Conservation (phyloP, 2,797 vertebrate genomes). For the Alcedo quadribrachys region DNA sequence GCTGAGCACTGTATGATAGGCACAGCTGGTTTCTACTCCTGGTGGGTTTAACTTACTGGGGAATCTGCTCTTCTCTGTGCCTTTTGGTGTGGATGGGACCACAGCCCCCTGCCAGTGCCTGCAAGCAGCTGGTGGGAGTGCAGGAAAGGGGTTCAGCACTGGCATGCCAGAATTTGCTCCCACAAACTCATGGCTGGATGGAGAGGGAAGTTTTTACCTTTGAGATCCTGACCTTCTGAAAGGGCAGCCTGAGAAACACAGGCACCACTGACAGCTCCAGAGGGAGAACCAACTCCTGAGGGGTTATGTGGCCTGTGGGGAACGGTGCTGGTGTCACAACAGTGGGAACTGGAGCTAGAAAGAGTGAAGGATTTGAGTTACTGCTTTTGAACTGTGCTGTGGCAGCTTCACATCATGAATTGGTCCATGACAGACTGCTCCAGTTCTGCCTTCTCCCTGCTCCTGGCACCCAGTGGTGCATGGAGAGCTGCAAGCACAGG, state of each 20-base stretch:
- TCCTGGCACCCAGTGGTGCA: neutral
- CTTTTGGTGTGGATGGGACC: fast-evolving
- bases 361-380: neutral
- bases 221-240: neutral
- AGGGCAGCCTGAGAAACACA: neutral
- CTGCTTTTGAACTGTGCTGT: neutral
- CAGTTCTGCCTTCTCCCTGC: neutral
- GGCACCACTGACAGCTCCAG: neutral
- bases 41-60: fast-evolving
- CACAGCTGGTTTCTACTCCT: neutral
- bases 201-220: neutral
- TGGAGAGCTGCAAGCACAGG: fast-evolving
- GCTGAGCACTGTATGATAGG: neutral
- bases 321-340: neutral
- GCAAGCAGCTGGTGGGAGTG: neutral
- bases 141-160: neutral
- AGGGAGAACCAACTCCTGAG: neutral
- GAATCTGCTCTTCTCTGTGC: neutral
- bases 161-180: neutral
- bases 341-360: neutral
- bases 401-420: neutral
- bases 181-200: neutral
- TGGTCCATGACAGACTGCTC: neutral
- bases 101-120: neutral
- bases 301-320: neutral